phyloP scores from a whole-genome alignment of 2,797 vertebrate genomes.

The Gastrophryne carolinensis region DNA sequence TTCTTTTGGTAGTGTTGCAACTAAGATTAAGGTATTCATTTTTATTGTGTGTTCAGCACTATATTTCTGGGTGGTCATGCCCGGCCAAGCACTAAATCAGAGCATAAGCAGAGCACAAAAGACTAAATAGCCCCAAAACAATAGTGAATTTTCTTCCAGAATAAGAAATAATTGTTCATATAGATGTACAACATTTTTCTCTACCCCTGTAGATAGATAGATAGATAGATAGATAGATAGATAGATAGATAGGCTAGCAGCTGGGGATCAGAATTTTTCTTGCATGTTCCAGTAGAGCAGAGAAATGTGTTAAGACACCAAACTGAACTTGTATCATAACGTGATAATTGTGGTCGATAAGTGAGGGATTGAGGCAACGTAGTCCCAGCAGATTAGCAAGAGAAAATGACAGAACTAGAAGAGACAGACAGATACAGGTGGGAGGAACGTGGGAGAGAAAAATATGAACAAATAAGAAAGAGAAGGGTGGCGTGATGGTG shows the following conservation, averaged over 20 bases:
- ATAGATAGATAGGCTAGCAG: background rate
- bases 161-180: too few relatives aligned
- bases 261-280: background rate
- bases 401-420: constrained; percentile 46
- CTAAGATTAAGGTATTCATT: too few relatives aligned
- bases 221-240: background rate
- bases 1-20: too few relatives aligned
- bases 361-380: constrained; percentile 31
- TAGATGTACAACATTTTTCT: too few relatives aligned
- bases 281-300: background rate
- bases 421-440: constrained; percentile 52
- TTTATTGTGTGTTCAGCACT: too few relatives aligned
- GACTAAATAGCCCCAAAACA: too few relatives aligned
- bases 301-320: constrained; percentile 14
- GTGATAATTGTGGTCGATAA: constrained; percentile 41
- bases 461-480: constrained; percentile 41
- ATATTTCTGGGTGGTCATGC: too few relatives aligned
- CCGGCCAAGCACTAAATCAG: too few relatives aligned
- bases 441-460: constrained; percentile 51
- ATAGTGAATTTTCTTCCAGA: too few relatives aligned
- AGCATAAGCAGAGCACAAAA: too few relatives aligned
- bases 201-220: background rate
- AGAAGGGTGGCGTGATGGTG: constrained; percentile 43
- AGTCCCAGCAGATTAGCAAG: constrained; percentile 18
- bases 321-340: constrained; percentile 26